Evolutionary conservation across 2,888 invertebrate species (phyloP), one percentile per base, ranked within the genome.

Genomic region (Smittia sp.): DNA sequence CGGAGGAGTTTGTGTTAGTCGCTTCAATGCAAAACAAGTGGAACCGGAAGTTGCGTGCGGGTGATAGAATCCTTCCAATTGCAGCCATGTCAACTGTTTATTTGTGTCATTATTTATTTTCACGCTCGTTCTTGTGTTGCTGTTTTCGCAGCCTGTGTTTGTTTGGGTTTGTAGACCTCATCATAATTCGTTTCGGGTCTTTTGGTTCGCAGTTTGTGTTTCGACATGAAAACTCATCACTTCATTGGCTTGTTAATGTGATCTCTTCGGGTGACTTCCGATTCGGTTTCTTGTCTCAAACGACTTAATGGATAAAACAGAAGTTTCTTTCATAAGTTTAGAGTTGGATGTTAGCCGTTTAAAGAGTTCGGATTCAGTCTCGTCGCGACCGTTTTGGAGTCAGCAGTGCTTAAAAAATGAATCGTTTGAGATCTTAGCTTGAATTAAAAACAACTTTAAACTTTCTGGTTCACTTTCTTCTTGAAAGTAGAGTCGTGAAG

Each of bases 291-390:
- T 58, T 58, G 13, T 63, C 15, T 27, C 27, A 54, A 69, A 69
- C 54, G 69, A 69, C 69, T 69, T 69, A 69, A 69, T 69, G 69
- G 52, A 52, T 69, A 69, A 52, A 69, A 54, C 69, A 69, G 69
- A 69, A 54, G 41, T 69, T 54, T 58, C 22, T 58, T 69, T 69
- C 54, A 20, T 69, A 46, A 6, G 46, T 13, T 46, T 46, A 2
- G 11, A 11, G 2, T 46, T 15, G 46, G 11, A 11, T 6, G 6
- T 38, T 38, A 46, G 63, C 25, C 38, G 18, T 68, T 68, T 68
- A 68, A 32, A 68, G 39, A 68, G 24, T 41, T 22, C 18, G 41
- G n/a, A 46, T 46, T 68, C 46, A 68, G 68, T 68, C 41, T 24
- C 24, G 6, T 39, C 22, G 24, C 24, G 41, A 24, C 24, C 39